These are phyloP conservation scores for Hirtodrosophila trivittata DNA, from an alignment of 2,888 invertebrate species.

Conservation along the genomic window DNA sequence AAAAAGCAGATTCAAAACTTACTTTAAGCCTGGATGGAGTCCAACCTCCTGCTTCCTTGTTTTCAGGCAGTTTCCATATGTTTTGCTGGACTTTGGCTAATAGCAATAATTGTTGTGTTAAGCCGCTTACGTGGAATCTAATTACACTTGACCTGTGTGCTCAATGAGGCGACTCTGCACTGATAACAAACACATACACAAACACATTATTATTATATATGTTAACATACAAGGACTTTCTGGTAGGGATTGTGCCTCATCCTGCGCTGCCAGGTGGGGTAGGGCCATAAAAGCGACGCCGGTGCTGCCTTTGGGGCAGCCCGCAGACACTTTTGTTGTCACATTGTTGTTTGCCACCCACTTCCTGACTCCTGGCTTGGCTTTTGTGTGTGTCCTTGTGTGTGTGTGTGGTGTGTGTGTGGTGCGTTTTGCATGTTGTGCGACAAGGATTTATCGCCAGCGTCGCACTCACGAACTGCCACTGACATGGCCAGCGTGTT, in stretches of 20 bases:
- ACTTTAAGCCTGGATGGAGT: no score
- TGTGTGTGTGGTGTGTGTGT: conserved; percentile 1
- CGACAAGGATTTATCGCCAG: conserved; percentile 80
- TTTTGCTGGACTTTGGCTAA: no score
- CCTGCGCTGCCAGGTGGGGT: no score
- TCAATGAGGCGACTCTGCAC: conserved; percentile 46
- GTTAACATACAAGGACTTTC: no score
- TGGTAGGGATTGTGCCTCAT: no score
- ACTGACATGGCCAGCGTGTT: conserved; percentile 45
- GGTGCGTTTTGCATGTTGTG: conserved; percentile 63
- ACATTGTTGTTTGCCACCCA: conserved; percentile 30
- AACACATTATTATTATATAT: conserved; percentile 12
- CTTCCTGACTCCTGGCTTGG: not conserved
- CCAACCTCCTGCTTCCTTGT: not conserved
- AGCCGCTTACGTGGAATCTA: conserved; percentile 63
- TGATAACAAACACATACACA: conserved; percentile 30
- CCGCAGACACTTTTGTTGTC: conserved; percentile 60
- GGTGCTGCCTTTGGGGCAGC: conserved; percentile 52
- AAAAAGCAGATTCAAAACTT: no score
- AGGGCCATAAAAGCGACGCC: conserved; percentile 50
- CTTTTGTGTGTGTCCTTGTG: conserved; percentile 20
- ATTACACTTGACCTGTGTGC: conserved; percentile 62
- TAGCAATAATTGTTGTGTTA: conserved; percentile 27
- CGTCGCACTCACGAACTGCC: conserved; percentile 31
- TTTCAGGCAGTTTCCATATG: no score